These are phyloP conservation scores for Solea senegalensis DNA, from an alignment of 2,113 vertebrate genomes.

Conservation along the genomic window DNA sequence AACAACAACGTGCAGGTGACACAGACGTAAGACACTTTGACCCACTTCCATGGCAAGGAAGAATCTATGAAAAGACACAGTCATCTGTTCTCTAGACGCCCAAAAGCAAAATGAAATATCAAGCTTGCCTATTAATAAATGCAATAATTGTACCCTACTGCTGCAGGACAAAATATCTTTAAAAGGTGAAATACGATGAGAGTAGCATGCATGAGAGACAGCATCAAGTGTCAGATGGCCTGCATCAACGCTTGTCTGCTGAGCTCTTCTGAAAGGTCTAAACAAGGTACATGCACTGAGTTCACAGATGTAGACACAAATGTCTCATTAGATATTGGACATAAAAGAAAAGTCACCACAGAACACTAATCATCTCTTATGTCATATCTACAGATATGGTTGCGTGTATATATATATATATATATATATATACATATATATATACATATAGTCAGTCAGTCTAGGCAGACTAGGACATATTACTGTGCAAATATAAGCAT, in stretches of 20 bases:
- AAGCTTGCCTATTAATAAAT: slow-evolving; percentile 41
- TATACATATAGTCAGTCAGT: too few relatives aligned
- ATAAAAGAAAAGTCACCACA: slow-evolving; percentile 27
- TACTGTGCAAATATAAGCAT: too few relatives aligned
- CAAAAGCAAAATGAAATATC: slow-evolving; percentile 37
- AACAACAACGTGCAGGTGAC: background rate
- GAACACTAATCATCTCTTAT: slow-evolving; percentile 42
- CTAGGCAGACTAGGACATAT: too few relatives aligned
- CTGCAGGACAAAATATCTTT: slow-evolving; percentile 28
- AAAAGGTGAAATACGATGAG: slow-evolving; percentile 42
- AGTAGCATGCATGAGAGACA: slow-evolving; percentile 6
- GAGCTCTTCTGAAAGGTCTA: background rate
- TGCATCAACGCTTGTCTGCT: slow-evolving; percentile 9
- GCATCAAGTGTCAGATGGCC: slow-evolving; percentile 15
- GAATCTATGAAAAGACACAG: slow-evolving; percentile 12
- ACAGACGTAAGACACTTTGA: slow-evolving; percentile 29
- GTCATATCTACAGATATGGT: slow-evolving; percentile 23
- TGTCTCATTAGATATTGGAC: slow-evolving; percentile 25
- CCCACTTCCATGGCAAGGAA: slow-evolving; percentile 20
- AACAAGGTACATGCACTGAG: background rate
- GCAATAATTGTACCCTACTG: slow-evolving; percentile 27
- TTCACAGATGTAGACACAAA: slow-evolving; percentile 25
- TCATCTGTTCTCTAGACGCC: slow-evolving; percentile 22
- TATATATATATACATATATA: too few relatives aligned
- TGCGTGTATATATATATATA: too few relatives aligned